Conservation (phyloP, 2,113 vertebrate genomes). For the Phasianus colchicus region DNA sequence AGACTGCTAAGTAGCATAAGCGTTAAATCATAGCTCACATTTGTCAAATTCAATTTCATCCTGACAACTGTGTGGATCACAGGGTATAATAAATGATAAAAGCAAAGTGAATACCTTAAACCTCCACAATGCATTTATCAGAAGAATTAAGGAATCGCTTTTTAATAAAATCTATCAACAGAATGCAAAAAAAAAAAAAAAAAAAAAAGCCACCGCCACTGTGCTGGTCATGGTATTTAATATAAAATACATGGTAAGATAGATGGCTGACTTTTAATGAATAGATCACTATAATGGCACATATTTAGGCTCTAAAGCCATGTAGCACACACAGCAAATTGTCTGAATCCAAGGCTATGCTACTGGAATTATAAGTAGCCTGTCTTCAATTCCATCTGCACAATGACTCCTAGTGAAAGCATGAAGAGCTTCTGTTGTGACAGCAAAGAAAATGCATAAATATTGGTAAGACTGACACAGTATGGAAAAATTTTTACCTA, state of each 20-base stretch:
- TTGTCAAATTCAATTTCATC: not conserved
- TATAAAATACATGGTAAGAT: slow-evolving; percentile 12
- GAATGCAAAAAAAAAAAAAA: slow-evolving; percentile 14
- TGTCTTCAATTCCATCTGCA: not conserved
- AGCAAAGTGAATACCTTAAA: slow-evolving; percentile 2
- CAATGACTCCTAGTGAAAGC: not conserved
- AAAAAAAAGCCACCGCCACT: not conserved
- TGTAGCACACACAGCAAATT: slow-evolving; percentile 1
- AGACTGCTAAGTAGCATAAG: not conserved
- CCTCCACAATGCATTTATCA: not conserved
- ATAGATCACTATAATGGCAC: not conserved
- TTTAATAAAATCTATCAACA: slow-evolving; percentile 18
- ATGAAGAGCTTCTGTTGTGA: not conserved
- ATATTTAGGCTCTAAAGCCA: slow-evolving; percentile 4
- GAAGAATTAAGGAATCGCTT: slow-evolving; percentile 2
- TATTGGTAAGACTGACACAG: not conserved
- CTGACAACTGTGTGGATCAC: not conserved
- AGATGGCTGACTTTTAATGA: slow-evolving; percentile 27
- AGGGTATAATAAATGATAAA: not conserved
- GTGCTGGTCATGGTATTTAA: slow-evolving; percentile 19
- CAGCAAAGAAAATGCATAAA: not conserved
- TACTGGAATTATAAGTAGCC: slow-evolving; percentile 30
- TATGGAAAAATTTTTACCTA: not conserved
- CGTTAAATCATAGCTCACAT: not conserved
- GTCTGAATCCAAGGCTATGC: not conserved